These are phyloP conservation scores for Salvator merianae DNA, from an alignment of 2,113 vertebrate species.

Conservation along the genomic window DNA sequence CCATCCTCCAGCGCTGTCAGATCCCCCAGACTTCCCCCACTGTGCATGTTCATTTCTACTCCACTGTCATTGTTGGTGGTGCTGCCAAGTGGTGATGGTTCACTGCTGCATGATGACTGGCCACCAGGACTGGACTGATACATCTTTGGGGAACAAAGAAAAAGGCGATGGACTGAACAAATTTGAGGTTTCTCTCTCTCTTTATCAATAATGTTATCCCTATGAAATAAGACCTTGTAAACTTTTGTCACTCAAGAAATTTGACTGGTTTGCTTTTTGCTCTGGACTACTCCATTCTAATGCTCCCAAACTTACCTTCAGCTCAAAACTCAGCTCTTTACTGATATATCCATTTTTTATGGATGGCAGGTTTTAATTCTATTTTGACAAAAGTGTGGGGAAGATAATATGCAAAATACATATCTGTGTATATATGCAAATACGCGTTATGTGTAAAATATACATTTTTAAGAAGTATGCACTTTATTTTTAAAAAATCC, in stretches of 20 bases:
- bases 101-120: constrained; percentile 98
- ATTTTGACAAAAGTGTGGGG: too few relatives aligned
- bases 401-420: too few relatives aligned
- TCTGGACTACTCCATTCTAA: too few relatives aligned
- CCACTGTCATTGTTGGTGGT: constrained; percentile 97
- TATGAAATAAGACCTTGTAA: background rate
- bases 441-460: too few relatives aligned
- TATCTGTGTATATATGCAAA: too few relatives aligned
- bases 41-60: constrained; percentile 93
- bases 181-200: background rate
- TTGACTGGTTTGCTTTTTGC: too few relatives aligned
- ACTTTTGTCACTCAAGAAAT: background rate
- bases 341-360: too few relatives aligned
- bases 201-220: background rate
- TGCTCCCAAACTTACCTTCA: too few relatives aligned
- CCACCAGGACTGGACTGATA: constrained; percentile 98
- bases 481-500: too few relatives aligned
- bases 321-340: too few relatives aligned
- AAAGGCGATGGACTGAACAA: constrained; percentile 5
- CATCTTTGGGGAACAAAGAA: constrained; percentile 75
- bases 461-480: too few relatives aligned
- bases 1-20: constrained; percentile 87
- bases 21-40: constrained; percentile 97
- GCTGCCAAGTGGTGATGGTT: constrained; percentile 94
- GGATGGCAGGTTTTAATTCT: too few relatives aligned